A percentile compares a stretch with the other conserved stretches of the same genome.
Evolutionary conservation across 2,797 vertebrate genomes (phyloP).

Genomic region (Chloroceryle amazona): DNA sequence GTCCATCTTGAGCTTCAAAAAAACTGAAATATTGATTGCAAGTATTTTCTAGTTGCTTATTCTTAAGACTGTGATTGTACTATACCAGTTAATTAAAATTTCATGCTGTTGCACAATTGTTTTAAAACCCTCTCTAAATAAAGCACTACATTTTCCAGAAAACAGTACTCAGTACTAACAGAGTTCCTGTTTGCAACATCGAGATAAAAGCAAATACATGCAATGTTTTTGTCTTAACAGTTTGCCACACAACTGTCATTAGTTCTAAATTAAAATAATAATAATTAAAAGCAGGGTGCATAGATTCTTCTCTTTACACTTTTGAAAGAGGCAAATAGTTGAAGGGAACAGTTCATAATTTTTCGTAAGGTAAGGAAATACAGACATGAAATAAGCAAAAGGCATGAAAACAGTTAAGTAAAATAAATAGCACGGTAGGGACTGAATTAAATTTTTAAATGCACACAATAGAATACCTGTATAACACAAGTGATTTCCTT

Average conservation of each 20-base stretch:
- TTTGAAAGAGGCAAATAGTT: neutral
- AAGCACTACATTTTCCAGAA: neutral
- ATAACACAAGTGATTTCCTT: slow-evolving; percentile 63
- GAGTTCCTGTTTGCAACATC: neutral
- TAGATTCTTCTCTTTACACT: neutral
- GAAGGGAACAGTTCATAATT: neutral
- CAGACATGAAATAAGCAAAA: slow-evolving; percentile 43
- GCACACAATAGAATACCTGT: slow-evolving; percentile 63
- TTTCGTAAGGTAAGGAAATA: slow-evolving; percentile 42
- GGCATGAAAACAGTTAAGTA: slow-evolving; percentile 59
- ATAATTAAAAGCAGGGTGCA: neutral
- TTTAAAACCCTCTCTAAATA: neutral
- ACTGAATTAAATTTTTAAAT: slow-evolving; percentile 74
- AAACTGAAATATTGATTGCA: neutral
- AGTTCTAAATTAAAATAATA: neutral
- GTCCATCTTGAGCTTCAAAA: neutral
- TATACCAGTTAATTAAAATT: neutral
- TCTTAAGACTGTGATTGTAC: neutral
- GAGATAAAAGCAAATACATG: neutral
- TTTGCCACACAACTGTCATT: neutral
- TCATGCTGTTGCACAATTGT: neutral
- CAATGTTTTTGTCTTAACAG: neutral
- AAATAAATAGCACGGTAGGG: slow-evolving; percentile 51
- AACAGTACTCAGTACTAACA: neutral
- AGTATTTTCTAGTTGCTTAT: neutral